Conservation (phyloP, 2,113 vertebrate genomes). For the Lates calcarifer region DNA sequence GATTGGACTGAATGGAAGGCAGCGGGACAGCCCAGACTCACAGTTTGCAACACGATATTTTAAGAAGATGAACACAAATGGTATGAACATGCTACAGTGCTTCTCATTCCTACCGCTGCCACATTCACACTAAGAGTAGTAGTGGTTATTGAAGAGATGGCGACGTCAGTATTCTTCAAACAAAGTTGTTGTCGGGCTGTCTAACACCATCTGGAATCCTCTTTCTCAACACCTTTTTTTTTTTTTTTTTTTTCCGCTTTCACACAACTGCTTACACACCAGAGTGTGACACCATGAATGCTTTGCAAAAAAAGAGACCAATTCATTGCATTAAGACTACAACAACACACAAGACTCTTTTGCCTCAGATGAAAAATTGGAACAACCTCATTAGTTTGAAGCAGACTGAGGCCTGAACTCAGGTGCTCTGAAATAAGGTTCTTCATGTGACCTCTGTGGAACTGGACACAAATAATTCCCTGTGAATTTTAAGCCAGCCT, state of each 20-base stretch:
- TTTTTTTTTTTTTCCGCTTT: neutral
- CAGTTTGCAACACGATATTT: neutral
- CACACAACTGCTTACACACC: neutral
- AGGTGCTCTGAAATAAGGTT: neutral
- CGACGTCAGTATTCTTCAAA: neutral
- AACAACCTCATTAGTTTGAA: neutral
- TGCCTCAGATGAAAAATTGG: neutral
- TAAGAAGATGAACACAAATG: conserved; percentile 6
- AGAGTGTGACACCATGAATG: too few species aligned
- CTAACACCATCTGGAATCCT: neutral
- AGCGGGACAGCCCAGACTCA: neutral
- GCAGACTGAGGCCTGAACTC: neutral
- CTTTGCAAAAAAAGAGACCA: neutral
- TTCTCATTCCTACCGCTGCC: neutral
- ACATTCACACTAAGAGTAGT: neutral
- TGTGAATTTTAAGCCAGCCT: too few species aligned
- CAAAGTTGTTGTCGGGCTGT: neutral
- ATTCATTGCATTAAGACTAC: neutral
- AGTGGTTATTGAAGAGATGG: neutral
- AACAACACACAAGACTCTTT: neutral
- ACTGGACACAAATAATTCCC: too few species aligned
- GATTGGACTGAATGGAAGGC: conserved; percentile 10
- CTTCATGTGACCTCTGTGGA: neutral
- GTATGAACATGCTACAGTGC: neutral
- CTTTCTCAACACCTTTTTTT: too few species aligned